Percentiles rank a stretch among this genome's conserved stretches.
These are phyloP conservation scores for Aquatica leii DNA, from an alignment of 2,888 invertebrate species.

Conservation along the genomic window DNA sequence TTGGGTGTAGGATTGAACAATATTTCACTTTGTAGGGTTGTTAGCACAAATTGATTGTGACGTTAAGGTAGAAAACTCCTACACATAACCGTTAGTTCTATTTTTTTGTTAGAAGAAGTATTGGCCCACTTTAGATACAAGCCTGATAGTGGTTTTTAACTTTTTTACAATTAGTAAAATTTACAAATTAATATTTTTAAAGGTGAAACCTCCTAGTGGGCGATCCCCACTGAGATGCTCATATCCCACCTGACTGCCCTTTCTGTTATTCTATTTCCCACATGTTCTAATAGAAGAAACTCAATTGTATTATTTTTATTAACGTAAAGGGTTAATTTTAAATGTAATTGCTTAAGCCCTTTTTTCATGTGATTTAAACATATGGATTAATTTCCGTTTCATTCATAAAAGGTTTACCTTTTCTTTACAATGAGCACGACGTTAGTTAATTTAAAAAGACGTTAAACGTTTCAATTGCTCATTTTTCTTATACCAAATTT, in stretches of 20 bases:
- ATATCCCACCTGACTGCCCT: slow-evolving; percentile 48
- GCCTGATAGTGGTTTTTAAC: too few species aligned
- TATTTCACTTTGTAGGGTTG: slow-evolving; percentile 34
- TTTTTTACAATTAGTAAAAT: slow-evolving; percentile 7
- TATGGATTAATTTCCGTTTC: slow-evolving; percentile 5
- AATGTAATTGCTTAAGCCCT: slow-evolving; percentile 15
- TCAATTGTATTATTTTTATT: slow-evolving; percentile 45
- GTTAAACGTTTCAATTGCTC: too few species aligned
- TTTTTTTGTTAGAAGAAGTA: too few species aligned
- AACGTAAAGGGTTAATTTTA: slow-evolving; percentile 47
- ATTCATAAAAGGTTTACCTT: too few species aligned
- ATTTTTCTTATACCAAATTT: too few species aligned
- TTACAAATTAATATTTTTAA: slow-evolving; percentile 18
- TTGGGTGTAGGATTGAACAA: slow-evolving; percentile 30
- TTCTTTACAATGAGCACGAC: too few species aligned
- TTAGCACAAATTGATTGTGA: slow-evolving; percentile 34
- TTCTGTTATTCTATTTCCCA: slow-evolving; percentile 43
- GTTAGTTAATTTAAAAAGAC: too few species aligned
- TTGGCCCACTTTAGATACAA: too few species aligned
- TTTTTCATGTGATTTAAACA: slow-evolving; percentile 8
- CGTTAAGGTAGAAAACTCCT: slow-evolving; percentile 18
- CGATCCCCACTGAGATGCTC: slow-evolving; percentile 40
- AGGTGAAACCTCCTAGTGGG: slow-evolving; percentile 40
- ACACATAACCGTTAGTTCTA: too few species aligned
- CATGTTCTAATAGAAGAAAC: slow-evolving; percentile 45